Percentiles rank a stretch among this genome's conserved stretches.
Evolutionary conservation across 1,140 invertebrate species (phyloP).

Genomic region (Heliconius melpomene): DNA sequence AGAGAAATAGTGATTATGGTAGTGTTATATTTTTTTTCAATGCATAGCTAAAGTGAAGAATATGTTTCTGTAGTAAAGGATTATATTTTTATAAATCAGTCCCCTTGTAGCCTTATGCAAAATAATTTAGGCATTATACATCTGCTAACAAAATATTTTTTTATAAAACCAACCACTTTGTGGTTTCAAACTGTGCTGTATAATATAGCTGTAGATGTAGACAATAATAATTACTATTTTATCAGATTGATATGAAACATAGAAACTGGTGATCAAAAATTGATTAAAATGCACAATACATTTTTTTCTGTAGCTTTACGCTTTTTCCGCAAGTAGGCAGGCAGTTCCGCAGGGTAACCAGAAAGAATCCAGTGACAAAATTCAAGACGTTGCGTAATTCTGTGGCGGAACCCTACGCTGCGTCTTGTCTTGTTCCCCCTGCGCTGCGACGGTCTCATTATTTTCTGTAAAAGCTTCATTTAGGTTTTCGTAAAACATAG

Average conservation of each 20-base stretch:
- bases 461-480: neutral
- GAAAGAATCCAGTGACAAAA: too few relatives aligned
- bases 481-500: neutral
- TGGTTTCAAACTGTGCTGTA: slow-evolving; percentile 47
- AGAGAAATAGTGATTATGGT: neutral
- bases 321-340: too few relatives aligned
- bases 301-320: too few relatives aligned
- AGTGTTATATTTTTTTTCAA: neutral
- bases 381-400: too few relatives aligned
- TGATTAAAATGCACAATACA: too few relatives aligned
- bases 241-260: slow-evolving; percentile 13
- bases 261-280: neutral
- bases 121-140: slow-evolving; percentile 32
- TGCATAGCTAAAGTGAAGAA: neutral
- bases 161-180: slow-evolving; percentile 52
- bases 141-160: slow-evolving; percentile 55
- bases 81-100: slow-evolving; percentile 31
- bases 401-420: too few relatives aligned
- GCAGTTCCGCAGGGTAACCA: too few relatives aligned
- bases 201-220: slow-evolving; percentile 52
- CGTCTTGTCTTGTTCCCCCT: too few relatives aligned
- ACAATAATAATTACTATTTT: slow-evolving; percentile 53
- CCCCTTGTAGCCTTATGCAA: slow-evolving; percentile 20
- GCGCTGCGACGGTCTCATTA: neutral
- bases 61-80: slow-evolving; percentile 15